These are phyloP conservation scores for Biston stratarius DNA, from an alignment of 2,888 invertebrate species.

Conservation along the genomic window DNA sequence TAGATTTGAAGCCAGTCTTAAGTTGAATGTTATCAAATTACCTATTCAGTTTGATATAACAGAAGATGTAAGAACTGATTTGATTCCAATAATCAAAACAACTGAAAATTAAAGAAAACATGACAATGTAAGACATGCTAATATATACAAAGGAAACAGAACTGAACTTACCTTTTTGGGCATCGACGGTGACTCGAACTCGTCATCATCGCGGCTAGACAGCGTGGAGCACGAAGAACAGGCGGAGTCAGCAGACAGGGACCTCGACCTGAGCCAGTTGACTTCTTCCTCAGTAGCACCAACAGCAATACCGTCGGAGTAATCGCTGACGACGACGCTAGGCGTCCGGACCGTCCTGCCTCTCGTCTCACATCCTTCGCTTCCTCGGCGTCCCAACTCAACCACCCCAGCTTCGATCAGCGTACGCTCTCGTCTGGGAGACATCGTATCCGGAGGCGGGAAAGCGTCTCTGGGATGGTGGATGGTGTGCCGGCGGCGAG, in stretches of 20 bases:
- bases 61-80: no score
- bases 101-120: neutral
- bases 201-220: constrained; percentile 90
- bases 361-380: constrained; percentile 80
- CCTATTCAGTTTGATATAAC: no score
- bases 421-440: constrained; percentile 75
- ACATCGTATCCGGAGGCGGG: constrained; percentile 75
- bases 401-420: constrained; percentile 86
- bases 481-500: constrained; percentile 73
- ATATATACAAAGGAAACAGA: constrained; percentile 34
- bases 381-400: constrained; percentile 82
- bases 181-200: constrained; percentile 78
- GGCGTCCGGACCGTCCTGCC: constrained; percentile 91
- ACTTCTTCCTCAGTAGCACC: constrained; percentile 81
- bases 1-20: no score
- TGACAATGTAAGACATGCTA: constrained; percentile 1
- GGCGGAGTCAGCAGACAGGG: constrained; percentile 89
- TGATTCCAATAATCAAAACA: no score
- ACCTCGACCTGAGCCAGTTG: constrained; percentile 77
- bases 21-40: no score
- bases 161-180: constrained; percentile 80
- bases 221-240: constrained; percentile 92
- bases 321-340: constrained; percentile 95
- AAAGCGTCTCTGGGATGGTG: constrained; percentile 73
- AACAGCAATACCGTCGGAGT: constrained; percentile 89